A percentile compares a stretch with the other conserved stretches of the same genome.
These are phyloP conservation scores for Myzus persicae DNA, from an alignment of 1,140 invertebrate species.

Conservation along the genomic window DNA sequence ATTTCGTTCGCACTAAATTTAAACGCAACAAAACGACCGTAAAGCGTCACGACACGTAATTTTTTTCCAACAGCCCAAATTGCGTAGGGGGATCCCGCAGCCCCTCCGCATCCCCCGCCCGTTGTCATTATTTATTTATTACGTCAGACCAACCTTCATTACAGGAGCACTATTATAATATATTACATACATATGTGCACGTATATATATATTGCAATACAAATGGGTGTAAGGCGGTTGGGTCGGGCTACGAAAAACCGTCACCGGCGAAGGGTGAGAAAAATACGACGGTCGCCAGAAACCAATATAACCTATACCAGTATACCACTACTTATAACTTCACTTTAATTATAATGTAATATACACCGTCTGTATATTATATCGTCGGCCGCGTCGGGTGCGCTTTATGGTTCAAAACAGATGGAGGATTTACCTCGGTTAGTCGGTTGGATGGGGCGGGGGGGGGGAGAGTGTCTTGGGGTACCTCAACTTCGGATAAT, in stretches of 20 bases:
- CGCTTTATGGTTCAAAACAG: too few species aligned
- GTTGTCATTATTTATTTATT: slow-evolving; percentile 20
- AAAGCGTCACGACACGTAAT: slow-evolving; percentile 50
- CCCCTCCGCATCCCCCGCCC: neutral
- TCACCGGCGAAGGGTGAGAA: neutral
- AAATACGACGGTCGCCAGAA: neutral
- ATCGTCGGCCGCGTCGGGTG: too few species aligned
- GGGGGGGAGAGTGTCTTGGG: too few species aligned
- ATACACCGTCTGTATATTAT: neutral
- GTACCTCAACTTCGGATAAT: too few species aligned
- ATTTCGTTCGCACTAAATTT: slow-evolving; percentile 46
- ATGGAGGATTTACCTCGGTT: too few species aligned
- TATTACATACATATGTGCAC: neutral
- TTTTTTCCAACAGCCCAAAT: slow-evolving; percentile 32
- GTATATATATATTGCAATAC: neutral
- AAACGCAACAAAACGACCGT: slow-evolving; percentile 48
- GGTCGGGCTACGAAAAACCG: neutral
- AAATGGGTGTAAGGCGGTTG: neutral
- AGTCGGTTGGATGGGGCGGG: too few species aligned
- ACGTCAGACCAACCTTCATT: neutral
- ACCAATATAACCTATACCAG: neutral
- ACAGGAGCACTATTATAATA: neutral
- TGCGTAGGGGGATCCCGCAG: neutral
- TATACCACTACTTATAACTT: neutral
- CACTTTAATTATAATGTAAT: neutral